Percentiles rank a stretch among this genome's conserved stretches.
phyloP scores from a whole-genome alignment of 2,797 vertebrate genomes.

The Phataginus tetradactyla region DNA sequence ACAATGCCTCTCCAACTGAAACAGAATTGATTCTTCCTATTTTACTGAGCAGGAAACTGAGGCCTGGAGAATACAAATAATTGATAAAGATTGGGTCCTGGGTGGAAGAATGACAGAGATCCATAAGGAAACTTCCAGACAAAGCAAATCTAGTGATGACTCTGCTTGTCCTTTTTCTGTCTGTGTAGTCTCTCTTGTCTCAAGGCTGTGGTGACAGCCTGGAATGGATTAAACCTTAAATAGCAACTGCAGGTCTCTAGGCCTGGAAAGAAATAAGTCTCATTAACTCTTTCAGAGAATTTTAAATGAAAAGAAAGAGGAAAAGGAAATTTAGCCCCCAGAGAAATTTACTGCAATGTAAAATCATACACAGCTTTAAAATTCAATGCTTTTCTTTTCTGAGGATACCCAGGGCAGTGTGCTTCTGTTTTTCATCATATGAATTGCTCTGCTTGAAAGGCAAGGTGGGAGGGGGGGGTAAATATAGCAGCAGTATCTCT shows the following conservation, averaged over 20 bases:
- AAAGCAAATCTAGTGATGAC: neutral
- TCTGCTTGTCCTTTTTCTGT: neutral
- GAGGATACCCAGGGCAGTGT: neutral
- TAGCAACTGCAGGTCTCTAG: neutral
- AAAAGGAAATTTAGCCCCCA: neutral
- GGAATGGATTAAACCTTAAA: neutral
- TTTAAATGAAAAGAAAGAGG: neutral
- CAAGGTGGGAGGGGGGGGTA: conserved; percentile 33
- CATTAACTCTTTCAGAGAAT: neutral
- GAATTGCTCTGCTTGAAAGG: conserved; percentile 63
- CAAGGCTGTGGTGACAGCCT: neutral
- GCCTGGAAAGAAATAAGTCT: neutral
- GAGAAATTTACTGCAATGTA: conserved; percentile 11
- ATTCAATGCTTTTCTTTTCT: conserved; percentile 41
- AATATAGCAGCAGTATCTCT: conserved; percentile 76
- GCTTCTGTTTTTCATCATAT: conserved; percentile 38
- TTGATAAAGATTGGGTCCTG: neutral
- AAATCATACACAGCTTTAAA: conserved; percentile 34
- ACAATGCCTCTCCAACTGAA: neutral
- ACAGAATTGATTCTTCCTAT: neutral
- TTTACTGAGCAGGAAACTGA: conserved; percentile 13
- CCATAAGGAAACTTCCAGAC: neutral
- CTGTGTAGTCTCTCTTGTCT: conserved; percentile 25
- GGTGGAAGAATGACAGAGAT: neutral
- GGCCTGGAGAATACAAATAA: neutral